These are phyloP conservation scores for Frieseomelitta varia DNA, from an alignment of 1,140 invertebrate species.

Conservation along the genomic window DNA sequence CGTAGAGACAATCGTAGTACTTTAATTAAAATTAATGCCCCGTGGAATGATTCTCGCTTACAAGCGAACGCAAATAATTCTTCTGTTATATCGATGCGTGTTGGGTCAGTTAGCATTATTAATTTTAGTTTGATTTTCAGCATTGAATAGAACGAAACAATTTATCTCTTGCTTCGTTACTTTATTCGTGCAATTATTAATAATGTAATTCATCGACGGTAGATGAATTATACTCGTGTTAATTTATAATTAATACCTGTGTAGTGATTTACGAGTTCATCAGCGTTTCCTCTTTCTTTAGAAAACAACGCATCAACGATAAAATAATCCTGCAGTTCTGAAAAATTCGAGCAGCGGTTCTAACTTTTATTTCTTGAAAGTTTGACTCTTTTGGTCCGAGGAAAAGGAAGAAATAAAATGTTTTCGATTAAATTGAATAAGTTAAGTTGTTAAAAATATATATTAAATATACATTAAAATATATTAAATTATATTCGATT, in stretches of 20 bases:
- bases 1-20: not conserved
- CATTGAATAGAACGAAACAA: not conserved
- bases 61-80: not conserved
- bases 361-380: too few relatives aligned
- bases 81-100: too few relatives aligned
- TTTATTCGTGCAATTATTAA: not conserved
- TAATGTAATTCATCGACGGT: not conserved
- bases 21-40: not conserved
- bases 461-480: too few relatives aligned
- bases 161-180: not conserved
- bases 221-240: too few relatives aligned
- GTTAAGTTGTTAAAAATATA: too few relatives aligned
- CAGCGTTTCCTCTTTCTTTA: not conserved
- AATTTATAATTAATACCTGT: not conserved
- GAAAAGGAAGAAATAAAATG: too few relatives aligned
- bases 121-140: not conserved
- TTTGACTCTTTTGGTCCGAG: too few relatives aligned
- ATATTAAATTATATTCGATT: too few relatives aligned
- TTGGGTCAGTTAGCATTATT: not conserved
- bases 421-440: too few relatives aligned
- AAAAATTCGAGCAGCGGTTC: too few relatives aligned
- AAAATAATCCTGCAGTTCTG: too few relatives aligned
- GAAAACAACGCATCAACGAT: not conserved
- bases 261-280: not conserved
- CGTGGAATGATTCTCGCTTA: not conserved